Percentiles rank a stretch among this genome's conserved stretches.
These are phyloP conservation scores for Antedon bifida DNA, from an alignment of 35 echinoderm and acorn worm species.

Conservation along the genomic window DNA sequence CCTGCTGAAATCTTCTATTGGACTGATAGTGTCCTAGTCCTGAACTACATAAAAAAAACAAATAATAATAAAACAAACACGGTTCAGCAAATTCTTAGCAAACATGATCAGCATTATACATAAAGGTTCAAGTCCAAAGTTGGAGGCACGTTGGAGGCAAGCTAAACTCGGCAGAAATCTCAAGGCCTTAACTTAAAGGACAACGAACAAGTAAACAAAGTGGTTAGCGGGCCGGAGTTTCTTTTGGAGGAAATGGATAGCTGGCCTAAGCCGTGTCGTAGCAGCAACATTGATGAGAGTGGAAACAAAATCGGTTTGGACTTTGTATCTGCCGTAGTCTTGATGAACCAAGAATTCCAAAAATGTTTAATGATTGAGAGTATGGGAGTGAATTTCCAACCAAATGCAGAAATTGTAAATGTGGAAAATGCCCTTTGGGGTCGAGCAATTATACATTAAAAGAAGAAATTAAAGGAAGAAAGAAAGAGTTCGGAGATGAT, in stretches of 20 bases:
- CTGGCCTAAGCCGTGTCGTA: constrained; percentile 1
- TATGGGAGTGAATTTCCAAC: too few relatives aligned
- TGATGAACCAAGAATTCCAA: too few relatives aligned
- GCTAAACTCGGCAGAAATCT: constrained; percentile 42
- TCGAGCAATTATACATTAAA: too few relatives aligned
- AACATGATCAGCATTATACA: constrained; percentile 26
- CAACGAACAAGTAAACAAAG: background rate
- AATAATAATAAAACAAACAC: constrained; percentile 2
- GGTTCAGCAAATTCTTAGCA: constrained; percentile 53
- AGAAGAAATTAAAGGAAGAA: too few relatives aligned
- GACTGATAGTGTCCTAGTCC: background rate
- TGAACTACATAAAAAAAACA: background rate
- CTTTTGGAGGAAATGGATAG: background rate
- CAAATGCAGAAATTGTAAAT: too few relatives aligned
- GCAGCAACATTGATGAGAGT: too few relatives aligned
- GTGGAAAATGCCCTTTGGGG: too few relatives aligned
- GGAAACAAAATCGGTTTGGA: background rate
- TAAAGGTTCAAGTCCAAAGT: constrained; percentile 14
- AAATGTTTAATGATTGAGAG: background rate
- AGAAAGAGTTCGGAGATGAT: too few relatives aligned
- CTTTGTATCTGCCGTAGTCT: background rate
- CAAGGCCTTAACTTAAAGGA: constrained; percentile 23
- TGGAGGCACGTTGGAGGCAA: constrained; percentile 38
- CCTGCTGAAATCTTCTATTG: background rate
- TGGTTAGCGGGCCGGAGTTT: constrained; percentile 34